A percentile compares a stretch with the other conserved stretches of the same genome.
Conservation (phyloP, 2,888 invertebrate species). For the Amiota communis region DNA sequence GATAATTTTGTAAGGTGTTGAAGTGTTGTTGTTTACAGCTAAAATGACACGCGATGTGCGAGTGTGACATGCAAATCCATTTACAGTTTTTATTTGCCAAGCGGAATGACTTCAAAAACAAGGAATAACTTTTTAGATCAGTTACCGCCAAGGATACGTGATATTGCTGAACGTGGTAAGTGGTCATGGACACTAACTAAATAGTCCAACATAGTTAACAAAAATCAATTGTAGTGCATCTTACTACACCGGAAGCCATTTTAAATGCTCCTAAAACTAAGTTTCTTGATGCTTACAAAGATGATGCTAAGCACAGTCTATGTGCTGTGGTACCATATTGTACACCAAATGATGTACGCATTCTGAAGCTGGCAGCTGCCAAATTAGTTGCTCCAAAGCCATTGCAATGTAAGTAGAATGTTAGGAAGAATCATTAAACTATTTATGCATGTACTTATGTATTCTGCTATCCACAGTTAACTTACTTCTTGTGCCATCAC, state of each 20-base stretch:
- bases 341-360: constrained; percentile 65
- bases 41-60: constrained; percentile 46
- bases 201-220: too few species aligned
- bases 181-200: constrained; percentile 18
- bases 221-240: constrained; percentile 56
- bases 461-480: background rate
- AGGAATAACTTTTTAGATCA: constrained; percentile 58
- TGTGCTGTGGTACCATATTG: constrained; percentile 51
- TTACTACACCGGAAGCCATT: constrained; percentile 61
- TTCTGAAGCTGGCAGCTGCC: constrained; percentile 69
- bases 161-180: constrained; percentile 61
- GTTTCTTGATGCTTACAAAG: constrained; percentile 48
- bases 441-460: too few species aligned
- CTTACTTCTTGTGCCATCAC: constrained; percentile 52
- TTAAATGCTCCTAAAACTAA: constrained; percentile 56
- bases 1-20: constrained; percentile 55
- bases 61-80: constrained; percentile 36
- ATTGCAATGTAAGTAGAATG: constrained; percentile 49
- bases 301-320: constrained; percentile 16
- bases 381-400: constrained; percentile 64
- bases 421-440: background rate
- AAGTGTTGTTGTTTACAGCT: constrained; percentile 40
- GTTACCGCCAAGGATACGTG: constrained; percentile 57
- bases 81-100: background rate
- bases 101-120: constrained; percentile 48